Base-by-base conservation (phyloP, 2,888 invertebrate species). In the Yponomeuta malinellus region DNA sequence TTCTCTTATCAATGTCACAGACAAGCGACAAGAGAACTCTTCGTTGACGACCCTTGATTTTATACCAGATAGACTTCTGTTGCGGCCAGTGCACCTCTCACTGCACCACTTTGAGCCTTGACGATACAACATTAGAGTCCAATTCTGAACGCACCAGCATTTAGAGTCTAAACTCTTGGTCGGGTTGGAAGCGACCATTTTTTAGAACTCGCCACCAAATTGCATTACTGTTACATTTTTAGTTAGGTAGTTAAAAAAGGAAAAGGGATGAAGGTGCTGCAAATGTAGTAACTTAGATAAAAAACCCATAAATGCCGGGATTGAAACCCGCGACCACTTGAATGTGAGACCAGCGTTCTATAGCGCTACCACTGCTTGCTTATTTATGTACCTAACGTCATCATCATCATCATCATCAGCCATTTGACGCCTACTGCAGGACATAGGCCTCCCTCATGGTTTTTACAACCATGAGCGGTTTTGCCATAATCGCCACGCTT, bases 21-120 rank as follows among this genome's bases (percentile, higher is more conserved):
- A 59, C 52, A 59, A 59, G 52, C 52, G 52, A 59, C 52, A 12
- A 59, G 52, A 59, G 52, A 59, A 15, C 52, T 59, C 52, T 43
- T 43, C 52, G 65, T 33, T 65, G 65, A 65, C 65, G 65, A 65
- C 31, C 65, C 10, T 8, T 31, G 65, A 65, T 33, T 65, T 59
- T 59, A 59, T 59, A 59, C 33, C 29, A 29, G 65, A 33, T 33
- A 65, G 33, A 33, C 29, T 65, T 65, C 65, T 65, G 33, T 65
- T 65, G 65, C 29, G 65, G 65, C 33, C 65, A 12, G 65, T 6
- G 65, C 29, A 65, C 12, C 31, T 65, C 10, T 33, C 65, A 12
- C 65, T 29, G 10, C 65, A 65, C 65, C 33, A 33, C 12, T 59
- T 59, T 59, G 5, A 15, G 52, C 52, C 52, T 59, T 59, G 5